Conservation (phyloP, 2,888 invertebrate genomes). For the Lasioglossum leucozonium region DNA sequence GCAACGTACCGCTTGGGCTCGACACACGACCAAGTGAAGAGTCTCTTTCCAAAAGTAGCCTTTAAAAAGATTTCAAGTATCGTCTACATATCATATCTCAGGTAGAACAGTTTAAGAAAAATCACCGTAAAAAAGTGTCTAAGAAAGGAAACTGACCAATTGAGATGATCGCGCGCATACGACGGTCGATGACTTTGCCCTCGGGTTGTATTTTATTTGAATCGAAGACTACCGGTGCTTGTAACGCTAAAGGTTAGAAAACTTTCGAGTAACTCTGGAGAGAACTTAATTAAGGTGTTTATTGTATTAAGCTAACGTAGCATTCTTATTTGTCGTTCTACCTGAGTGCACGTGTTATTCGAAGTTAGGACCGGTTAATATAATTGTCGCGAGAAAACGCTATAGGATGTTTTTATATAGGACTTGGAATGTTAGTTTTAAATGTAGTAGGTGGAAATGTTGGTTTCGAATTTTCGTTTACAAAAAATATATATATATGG, state of each 20-base stretch:
- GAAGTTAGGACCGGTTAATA: background rate
- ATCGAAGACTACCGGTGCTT: background rate
- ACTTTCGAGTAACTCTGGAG: background rate
- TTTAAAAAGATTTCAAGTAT: background rate
- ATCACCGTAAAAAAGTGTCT: background rate
- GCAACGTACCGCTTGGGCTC: slow-evolving; percentile 92
- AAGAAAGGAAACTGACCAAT: background rate
- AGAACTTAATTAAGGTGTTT: background rate
- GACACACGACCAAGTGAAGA: slow-evolving; percentile 93
- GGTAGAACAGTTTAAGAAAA: slow-evolving; percentile 17
- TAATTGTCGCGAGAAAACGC: slow-evolving; percentile 22
- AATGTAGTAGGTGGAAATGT: background rate
- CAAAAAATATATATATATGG: no score
- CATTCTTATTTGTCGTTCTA: slow-evolving; percentile 19
- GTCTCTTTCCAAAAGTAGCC: slow-evolving; percentile 12
- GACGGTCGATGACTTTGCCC: background rate
- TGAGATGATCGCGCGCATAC: background rate
- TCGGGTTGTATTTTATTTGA: background rate
- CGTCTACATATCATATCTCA: slow-evolving; percentile 33
- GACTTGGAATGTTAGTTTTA: slow-evolving; percentile 11
- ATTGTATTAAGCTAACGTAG: background rate
- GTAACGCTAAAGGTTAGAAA: background rate
- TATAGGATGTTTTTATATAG: slow-evolving; percentile 34
- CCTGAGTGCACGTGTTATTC: background rate
- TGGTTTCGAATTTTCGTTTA: slow-evolving; percentile 24